Base-by-base conservation (phyloP, 2,888 invertebrate species). In the Lasioglossum zephyrum region DNA sequence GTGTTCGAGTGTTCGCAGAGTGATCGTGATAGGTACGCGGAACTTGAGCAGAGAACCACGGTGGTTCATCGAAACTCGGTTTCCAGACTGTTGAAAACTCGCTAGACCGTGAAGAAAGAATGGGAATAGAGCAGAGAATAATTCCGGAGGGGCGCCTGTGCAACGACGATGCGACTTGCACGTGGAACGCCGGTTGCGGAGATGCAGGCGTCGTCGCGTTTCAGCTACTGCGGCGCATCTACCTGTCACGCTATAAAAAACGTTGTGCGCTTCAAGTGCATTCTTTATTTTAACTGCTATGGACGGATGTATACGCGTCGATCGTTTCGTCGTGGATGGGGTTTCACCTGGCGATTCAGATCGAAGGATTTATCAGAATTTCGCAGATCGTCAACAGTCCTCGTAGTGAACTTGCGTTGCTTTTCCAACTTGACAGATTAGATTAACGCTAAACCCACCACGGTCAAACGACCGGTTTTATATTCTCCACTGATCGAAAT, bases 291-390 rank as follows among this genome's bases (percentile, higher is more conserved):
- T 82, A 88, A 87, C 75, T 86, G 78, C 78, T 87, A 91, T 90
- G 90, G 90, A 90, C 90, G 90, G 90, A 90, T 89, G 53, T 88
- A 83, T 86, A 83, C 88, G 79, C 86, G 77, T 84, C 79, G 85
- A 87, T 86, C 75, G 41, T 49, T 83, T 81, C 69, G 16, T 70
- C 73, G 44, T 11, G 66, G 77, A 76, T 73, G 74, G 66, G 44
- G 31, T 57, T 41, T 76, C 31, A 9, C 41, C 44, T 18, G 26
- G 5, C 31, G 6, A 31, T 63, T 6, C 26, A 31, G 63, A 63
- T 63, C 63, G 63, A 16, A 63, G 16, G 5, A 63, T 63, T 26
- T 63, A 31, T 16, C 63, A 16, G 5, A 26, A 31, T 63, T 60
- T 60, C 60, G 0, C 26, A n/a, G 13, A 31, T 26, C 13, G 13